Conservation (phyloP, 2,797 vertebrate genomes). For the Acestrorhynchus altus region DNA sequence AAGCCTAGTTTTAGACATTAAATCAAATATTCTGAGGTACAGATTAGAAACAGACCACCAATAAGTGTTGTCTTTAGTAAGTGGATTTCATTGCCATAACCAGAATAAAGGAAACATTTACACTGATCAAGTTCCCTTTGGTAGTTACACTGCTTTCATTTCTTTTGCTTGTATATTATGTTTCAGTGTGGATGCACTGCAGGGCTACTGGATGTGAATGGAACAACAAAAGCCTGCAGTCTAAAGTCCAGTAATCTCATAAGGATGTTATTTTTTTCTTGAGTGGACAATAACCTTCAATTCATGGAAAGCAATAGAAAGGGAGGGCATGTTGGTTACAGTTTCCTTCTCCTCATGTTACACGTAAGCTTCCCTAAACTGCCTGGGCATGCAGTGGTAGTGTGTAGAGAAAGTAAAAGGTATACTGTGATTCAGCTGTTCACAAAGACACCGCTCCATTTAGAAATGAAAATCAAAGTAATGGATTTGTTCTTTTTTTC, state of each 20-base stretch:
- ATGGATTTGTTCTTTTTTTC: neutral
- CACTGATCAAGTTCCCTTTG: constrained; percentile 45
- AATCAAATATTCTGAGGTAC: constrained; percentile 62
- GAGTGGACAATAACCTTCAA: constrained; percentile 72
- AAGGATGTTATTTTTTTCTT: constrained; percentile 56
- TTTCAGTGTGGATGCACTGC: constrained; percentile 52
- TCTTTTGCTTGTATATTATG: constrained; percentile 64
- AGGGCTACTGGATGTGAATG: constrained; percentile 51
- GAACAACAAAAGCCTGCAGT: constrained; percentile 54
- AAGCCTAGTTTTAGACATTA: constrained; percentile 62
- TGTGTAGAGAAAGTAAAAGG: neutral
- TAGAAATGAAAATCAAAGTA: constrained; percentile 25
- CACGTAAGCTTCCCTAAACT: constrained; percentile 46
- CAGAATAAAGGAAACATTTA: constrained; percentile 55
- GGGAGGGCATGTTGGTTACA: constrained; percentile 45
- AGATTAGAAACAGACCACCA: constrained; percentile 55
- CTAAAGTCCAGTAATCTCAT: constrained; percentile 66
- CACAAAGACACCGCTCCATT: constrained; percentile 1
- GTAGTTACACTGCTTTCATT: constrained; percentile 51
- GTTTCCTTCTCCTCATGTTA: constrained; percentile 59
- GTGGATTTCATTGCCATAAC: constrained; percentile 66
- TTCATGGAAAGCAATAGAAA: constrained; percentile 43
- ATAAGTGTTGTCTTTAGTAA: constrained; percentile 64
- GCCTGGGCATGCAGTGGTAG: neutral
- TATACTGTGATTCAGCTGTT: neutral